Evolutionary conservation across 2,113 vertebrate genomes (phyloP).

Genomic region (Ochotona princeps): DNA sequence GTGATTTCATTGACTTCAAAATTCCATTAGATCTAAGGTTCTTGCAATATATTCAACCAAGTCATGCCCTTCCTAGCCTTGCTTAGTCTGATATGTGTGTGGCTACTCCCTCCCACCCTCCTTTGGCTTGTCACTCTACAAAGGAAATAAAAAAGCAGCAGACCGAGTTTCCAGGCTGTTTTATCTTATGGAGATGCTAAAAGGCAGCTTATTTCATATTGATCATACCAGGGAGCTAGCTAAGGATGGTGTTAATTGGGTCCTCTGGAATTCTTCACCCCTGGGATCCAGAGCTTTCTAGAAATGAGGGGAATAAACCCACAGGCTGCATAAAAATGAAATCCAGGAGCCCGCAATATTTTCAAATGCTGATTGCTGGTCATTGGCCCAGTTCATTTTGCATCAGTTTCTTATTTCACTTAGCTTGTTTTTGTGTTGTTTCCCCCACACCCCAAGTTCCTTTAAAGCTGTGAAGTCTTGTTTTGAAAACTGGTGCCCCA

Average conservation of each 20-base stretch:
- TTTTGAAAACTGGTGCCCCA: slow-evolving; percentile 86
- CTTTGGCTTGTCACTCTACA: slow-evolving; percentile 25
- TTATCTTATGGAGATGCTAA: slow-evolving; percentile 83
- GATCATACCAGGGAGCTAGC: slow-evolving; percentile 83
- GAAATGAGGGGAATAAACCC: slow-evolving; percentile 70
- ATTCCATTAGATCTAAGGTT: background rate
- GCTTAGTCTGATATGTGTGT: background rate
- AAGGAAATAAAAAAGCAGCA: slow-evolving; percentile 44
- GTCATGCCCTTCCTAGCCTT: background rate
- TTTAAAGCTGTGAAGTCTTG: slow-evolving; percentile 80
- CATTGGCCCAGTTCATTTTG: slow-evolving; percentile 67
- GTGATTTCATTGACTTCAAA: background rate
- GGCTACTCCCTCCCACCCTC: background rate
- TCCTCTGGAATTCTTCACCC: slow-evolving; percentile 87
- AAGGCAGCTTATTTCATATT: slow-evolving; percentile 86
- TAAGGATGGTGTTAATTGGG: slow-evolving; percentile 88
- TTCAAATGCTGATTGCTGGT: slow-evolving; percentile 42
- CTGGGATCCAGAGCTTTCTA: slow-evolving; percentile 80
- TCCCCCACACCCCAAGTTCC: slow-evolving; percentile 59
- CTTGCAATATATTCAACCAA: background rate
- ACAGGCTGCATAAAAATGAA: slow-evolving; percentile 80
- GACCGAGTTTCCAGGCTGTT: slow-evolving; percentile 74
- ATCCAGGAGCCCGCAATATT: slow-evolving; percentile 39
- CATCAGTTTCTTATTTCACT: slow-evolving; percentile 26
- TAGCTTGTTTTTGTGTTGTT: slow-evolving; percentile 78